These are phyloP conservation scores for Saccostrea glomerata DNA, from an alignment of 1,140 invertebrate species.

Conservation along the genomic window DNA sequence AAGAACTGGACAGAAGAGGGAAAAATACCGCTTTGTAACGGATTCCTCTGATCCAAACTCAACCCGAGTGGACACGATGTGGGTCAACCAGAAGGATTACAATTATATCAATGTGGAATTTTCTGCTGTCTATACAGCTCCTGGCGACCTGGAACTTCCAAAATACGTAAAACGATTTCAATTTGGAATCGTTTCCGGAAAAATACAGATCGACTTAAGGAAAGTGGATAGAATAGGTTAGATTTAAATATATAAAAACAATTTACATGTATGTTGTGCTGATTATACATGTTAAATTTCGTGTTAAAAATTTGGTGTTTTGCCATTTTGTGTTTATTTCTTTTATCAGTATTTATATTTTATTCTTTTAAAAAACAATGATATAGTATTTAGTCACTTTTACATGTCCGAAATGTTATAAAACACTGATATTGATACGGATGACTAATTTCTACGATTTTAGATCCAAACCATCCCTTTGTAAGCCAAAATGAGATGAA, in stretches of 20 bases:
- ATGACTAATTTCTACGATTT: background rate
- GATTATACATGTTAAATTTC: background rate
- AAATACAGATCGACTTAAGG: background rate
- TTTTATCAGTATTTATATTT: background rate
- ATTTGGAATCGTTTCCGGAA: conserved; percentile 45
- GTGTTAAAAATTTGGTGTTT: no score
- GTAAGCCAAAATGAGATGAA: background rate
- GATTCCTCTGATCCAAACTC: conserved; percentile 46
- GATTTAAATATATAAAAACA: background rate
- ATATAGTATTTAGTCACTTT: background rate
- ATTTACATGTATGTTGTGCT: background rate
- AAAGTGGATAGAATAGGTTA: conserved; percentile 36
- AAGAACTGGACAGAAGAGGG: conserved; percentile 1
- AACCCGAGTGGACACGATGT: conserved; percentile 31
- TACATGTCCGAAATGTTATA: no score
- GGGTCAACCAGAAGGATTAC: conserved; percentile 45
- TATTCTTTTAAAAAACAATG: background rate
- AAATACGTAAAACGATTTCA: conserved; percentile 3
- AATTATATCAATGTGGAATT: conserved; percentile 29
- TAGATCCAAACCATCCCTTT: background rate
- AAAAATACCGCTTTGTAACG: conserved; percentile 45
- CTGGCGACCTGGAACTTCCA: background rate
- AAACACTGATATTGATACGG: no score
- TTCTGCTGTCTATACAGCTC: conserved; percentile 34
- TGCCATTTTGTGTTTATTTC: no score